Percentiles rank a stretch among this genome's conserved stretches.
Evolutionary conservation across 2,113 vertebrate species (phyloP).

Genomic region (Pagrus major): DNA sequence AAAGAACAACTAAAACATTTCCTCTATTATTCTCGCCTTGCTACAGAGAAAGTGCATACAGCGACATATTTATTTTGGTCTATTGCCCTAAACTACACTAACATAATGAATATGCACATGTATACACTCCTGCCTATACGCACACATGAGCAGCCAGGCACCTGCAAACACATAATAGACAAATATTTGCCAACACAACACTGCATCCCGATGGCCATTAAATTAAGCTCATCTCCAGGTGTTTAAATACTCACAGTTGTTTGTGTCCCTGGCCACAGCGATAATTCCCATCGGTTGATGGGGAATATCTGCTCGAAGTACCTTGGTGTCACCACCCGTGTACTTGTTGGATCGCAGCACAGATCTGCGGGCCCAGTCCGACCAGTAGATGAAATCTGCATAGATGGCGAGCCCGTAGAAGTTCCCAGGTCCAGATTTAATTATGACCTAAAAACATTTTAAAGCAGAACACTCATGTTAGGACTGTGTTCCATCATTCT

Average conservation of each 20-base stretch:
- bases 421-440: conserved; percentile 94
- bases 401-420: conserved; percentile 96
- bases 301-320: conserved; percentile 95
- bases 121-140: background rate
- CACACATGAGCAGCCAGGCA: conserved; percentile 7
- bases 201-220: background rate
- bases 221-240: background rate
- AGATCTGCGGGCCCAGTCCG: conserved; percentile 94
- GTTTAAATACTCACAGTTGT: conserved; percentile 91
- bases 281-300: conserved; percentile 99
- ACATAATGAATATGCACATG: conserved; percentile 30
- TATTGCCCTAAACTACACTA: conserved; percentile 4
- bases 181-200: conserved; percentile 46
- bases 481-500: background rate
- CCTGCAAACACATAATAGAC: conserved; percentile 24
- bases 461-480: conserved; percentile 14
- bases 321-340: conserved; percentile 93
- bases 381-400: conserved; percentile 98
- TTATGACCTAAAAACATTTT: conserved; percentile 89
- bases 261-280: conserved; percentile 95
- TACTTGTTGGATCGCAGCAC: conserved; percentile 96
- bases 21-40: background rate
- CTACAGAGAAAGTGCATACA: conserved; percentile 3
- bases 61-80: conserved; percentile 30
- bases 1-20: background rate